A percentile compares a stretch with the other conserved stretches of the same genome.
These are phyloP conservation scores for Agrotis puta DNA, from an alignment of 2,888 invertebrate genomes.

Conservation along the genomic window DNA sequence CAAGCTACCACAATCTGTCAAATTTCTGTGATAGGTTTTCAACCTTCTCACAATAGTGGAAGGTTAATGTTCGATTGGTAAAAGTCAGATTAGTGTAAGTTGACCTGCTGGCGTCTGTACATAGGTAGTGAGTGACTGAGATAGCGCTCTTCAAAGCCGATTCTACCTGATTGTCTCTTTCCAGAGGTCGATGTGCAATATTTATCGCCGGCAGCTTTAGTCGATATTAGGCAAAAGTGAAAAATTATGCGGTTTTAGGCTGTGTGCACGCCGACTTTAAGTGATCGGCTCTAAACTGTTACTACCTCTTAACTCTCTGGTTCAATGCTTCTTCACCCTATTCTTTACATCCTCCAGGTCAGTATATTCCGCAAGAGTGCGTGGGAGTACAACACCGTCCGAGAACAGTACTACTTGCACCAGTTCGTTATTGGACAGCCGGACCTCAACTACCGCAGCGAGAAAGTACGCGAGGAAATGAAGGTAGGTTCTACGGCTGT, in stretches of 20 bases:
- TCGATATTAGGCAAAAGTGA: neutral
- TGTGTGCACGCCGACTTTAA: neutral
- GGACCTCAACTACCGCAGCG: constrained; percentile 93
- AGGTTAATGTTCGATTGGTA: too few species aligned
- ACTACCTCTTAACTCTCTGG: neutral
- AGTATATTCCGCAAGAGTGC: constrained; percentile 92
- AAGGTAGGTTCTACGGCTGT: constrained; percentile 77
- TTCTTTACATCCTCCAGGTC: constrained; percentile 66
- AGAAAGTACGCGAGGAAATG: constrained; percentile 90
- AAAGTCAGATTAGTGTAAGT: too few species aligned
- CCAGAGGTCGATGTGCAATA: too few species aligned
- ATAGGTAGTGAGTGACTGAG: too few species aligned
- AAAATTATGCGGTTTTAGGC: neutral
- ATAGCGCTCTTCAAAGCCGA: too few species aligned
- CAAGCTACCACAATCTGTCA: too few species aligned
- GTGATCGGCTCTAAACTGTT: neutral
- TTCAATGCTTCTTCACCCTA: neutral
- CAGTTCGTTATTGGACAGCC: constrained; percentile 93
- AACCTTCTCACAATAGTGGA: too few species aligned
- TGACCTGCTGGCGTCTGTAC: too few species aligned
- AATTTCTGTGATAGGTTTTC: too few species aligned
- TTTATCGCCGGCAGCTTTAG: too few species aligned
- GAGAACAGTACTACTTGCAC: constrained; percentile 94
- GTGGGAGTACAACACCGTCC: constrained; percentile 92
- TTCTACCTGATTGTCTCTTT: too few species aligned